Evolutionary conservation across 2,113 vertebrate species (phyloP).

Genomic region (Puffinus mauretanicus): DNA sequence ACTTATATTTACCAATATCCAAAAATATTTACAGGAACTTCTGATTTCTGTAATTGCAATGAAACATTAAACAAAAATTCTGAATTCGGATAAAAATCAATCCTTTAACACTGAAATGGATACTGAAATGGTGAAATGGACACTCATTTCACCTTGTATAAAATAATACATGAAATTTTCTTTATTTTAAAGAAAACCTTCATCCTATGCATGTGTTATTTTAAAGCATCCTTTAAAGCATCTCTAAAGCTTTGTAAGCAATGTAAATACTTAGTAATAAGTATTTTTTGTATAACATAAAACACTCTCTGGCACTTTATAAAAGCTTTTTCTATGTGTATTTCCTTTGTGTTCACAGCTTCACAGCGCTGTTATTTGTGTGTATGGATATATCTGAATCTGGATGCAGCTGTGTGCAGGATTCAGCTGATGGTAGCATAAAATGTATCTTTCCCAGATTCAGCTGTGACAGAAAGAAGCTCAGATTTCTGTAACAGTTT

Average conservation of each 20-base stretch:
- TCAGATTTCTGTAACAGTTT: not conserved
- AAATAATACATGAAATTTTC: not conserved
- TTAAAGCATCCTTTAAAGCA: not conserved
- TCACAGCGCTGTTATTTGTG: not conserved
- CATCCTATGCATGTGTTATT: not conserved
- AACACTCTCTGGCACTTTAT: not conserved
- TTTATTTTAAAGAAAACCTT: not conserved
- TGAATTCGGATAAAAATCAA: not conserved
- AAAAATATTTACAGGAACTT: not conserved
- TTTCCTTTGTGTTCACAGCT: conserved; percentile 12
- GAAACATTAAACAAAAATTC: not conserved
- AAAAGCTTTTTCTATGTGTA: not conserved
- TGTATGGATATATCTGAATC: not conserved
- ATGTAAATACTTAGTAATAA: not conserved
- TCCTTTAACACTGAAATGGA: not conserved
- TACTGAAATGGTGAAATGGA: not conserved
- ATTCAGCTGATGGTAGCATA: not conserved
- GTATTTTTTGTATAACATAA: not conserved
- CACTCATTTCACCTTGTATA: not conserved
- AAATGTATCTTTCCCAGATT: not conserved
- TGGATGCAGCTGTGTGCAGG: not conserved
- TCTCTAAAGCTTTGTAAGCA: not conserved
- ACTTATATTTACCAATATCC: not conserved
- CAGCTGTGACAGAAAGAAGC: not conserved
- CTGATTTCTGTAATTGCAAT: not conserved